Conservation (phyloP, 1,140 invertebrate species). For the Sinonovacula constricta region DNA sequence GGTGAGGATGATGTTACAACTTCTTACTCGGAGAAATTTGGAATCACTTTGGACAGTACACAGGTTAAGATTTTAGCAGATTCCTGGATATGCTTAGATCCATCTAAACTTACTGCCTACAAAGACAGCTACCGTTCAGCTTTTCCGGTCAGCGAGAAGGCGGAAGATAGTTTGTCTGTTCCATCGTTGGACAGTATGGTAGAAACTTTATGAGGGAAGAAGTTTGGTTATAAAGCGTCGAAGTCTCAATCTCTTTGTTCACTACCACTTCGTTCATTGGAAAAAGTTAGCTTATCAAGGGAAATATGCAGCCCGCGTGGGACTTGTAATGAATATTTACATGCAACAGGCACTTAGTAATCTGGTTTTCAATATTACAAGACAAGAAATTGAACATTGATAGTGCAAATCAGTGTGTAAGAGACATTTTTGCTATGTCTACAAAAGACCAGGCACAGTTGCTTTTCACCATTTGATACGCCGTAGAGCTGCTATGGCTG, state of each 20-base stretch:
- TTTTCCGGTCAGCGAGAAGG: slow-evolving; percentile 21
- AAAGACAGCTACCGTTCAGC: slow-evolving; percentile 14
- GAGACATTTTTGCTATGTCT: slow-evolving; percentile 37
- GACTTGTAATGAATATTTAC: slow-evolving; percentile 19
- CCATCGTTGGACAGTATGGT: background rate
- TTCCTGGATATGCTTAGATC: background rate
- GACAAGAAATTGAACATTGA: slow-evolving; percentile 6
- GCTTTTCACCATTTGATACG: too few species aligned
- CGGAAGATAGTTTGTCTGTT: background rate
- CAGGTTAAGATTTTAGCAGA: background rate
- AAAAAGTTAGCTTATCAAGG: slow-evolving; percentile 37
- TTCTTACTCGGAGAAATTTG: background rate
- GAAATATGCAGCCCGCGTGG: slow-evolving; percentile 23
- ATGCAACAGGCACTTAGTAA: slow-evolving; percentile 4
- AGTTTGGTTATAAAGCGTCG: background rate
- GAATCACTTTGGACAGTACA: background rate
- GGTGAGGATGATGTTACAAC: background rate
- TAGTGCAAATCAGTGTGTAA: slow-evolving; percentile 7
- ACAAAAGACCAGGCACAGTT: slow-evolving; percentile 7
- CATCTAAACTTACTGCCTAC: background rate
- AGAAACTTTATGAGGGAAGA: background rate
- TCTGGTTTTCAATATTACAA: background rate
- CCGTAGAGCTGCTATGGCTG: too few species aligned
- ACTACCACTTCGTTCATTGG: slow-evolving; percentile 15
- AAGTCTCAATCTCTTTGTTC: background rate